These are phyloP conservation scores for Phaethornis superciliosus DNA, from an alignment of 2,113 vertebrate genomes.

Conservation along the genomic window DNA sequence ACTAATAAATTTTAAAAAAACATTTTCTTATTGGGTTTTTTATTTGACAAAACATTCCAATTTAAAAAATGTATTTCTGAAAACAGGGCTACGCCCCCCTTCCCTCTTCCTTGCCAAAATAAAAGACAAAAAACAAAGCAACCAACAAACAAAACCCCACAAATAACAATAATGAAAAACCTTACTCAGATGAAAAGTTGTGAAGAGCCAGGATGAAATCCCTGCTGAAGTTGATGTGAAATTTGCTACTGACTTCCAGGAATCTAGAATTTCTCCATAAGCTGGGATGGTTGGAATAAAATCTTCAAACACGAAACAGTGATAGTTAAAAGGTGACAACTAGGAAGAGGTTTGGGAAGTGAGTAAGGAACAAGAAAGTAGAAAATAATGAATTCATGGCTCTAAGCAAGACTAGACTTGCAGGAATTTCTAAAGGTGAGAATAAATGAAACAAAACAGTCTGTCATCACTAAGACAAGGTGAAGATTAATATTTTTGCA, in stretches of 20 bases:
- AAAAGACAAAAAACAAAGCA: too few relatives aligned
- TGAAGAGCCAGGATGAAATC: background rate
- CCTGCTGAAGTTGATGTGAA: background rate
- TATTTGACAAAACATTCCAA: background rate
- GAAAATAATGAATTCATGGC: background rate
- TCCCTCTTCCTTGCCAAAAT: too few relatives aligned
- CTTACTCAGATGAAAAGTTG: background rate
- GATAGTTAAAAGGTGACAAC: background rate
- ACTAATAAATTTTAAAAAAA: background rate
- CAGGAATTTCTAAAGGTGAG: background rate
- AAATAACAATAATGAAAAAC: background rate
- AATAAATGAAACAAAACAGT: conserved; percentile 1
- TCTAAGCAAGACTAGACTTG: conserved; percentile 15
- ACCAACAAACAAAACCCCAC: too few relatives aligned
- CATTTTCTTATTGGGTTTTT: too few relatives aligned
- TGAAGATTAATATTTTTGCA: background rate
- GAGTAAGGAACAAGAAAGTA: background rate
- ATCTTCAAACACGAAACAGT: background rate
- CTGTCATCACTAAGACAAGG: conserved; percentile 2
- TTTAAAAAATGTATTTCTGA: background rate
- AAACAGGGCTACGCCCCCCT: background rate
- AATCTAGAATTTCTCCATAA: background rate
- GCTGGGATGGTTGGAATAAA: background rate
- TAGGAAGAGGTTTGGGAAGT: background rate
- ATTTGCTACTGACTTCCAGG: background rate